Base-by-base conservation (phyloP, 2,888 invertebrate genomes). In the Megastigmus dorsalis region DNA sequence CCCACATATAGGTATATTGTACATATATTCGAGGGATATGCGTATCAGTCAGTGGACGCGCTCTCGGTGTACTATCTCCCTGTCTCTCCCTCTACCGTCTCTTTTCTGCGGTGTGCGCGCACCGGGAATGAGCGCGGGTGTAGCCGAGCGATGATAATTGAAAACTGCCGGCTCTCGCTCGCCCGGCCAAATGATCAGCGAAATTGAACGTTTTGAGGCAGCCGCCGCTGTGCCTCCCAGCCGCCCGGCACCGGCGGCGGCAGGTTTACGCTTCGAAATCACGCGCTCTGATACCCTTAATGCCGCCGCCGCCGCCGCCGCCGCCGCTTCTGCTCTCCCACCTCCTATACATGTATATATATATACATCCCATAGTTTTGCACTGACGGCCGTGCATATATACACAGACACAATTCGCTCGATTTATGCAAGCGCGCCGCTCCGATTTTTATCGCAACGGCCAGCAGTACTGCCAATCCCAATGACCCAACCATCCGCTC, bases 101-200 rank as follows among this genome's bases (percentile, higher is more conserved):
- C 30, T 41, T 55, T 15, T n/a, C 6, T 10, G 13, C n/a, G 54
- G 54, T 5, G 50, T n/a, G n/a, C n/a, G n/a, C n/a, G n/a, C n/a
- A n/a, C n/a, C 30, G 38, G 28, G 36, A 41, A 55, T 50, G 20
- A 41, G 50, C 52, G 68, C 10, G n/a, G n/a, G n/a, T n/a, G 68
- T 50, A 74, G 18, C 59, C 63, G 59, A 67, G 62, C 75, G 75
- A 60, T 30, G 75, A 66, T 70, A 67, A 75, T 75, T 70, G 75
- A 75, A 75, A 75, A 75, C 75, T 70, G 62, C 70, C 45, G 65
- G 65, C 63, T 59, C 59, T 23, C 43, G 55, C 48, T 54, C 50
- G 9, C 20, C 33, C 43, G 15, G 62, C 38, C 62, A 55, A 68
- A 74, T 74, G 66, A 74, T 68, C 62, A 62, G 67, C 67, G 55